phyloP scores from a whole-genome alignment of 2,797 vertebrate genomes.

The Phalanger gymnotis region DNA sequence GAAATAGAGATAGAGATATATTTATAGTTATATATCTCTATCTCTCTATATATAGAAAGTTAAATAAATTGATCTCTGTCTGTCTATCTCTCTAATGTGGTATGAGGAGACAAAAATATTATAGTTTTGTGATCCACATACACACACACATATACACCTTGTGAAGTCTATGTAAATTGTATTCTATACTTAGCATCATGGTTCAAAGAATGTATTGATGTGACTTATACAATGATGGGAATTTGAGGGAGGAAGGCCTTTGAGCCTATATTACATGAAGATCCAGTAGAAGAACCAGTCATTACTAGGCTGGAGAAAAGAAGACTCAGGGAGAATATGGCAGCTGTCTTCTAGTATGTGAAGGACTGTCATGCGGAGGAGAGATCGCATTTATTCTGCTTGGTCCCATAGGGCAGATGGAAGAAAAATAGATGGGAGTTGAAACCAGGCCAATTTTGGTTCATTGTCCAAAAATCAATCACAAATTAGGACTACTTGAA shows the following conservation, averaged over 20 bases:
- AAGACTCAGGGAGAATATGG: background rate
- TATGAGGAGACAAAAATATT: background rate
- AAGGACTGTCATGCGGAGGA: background rate
- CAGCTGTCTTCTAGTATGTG: background rate
- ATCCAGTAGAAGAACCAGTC: background rate
- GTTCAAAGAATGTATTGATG: background rate
- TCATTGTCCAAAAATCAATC: background rate
- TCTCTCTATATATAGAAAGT: background rate
- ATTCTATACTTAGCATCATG: background rate
- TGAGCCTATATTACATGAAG: background rate
- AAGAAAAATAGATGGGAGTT: background rate
- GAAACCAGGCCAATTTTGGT: background rate
- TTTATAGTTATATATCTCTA: background rate
- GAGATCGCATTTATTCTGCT: background rate
- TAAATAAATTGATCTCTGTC: background rate
- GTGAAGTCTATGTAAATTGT: background rate
- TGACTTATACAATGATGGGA: background rate
- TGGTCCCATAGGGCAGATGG: background rate
- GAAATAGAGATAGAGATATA: background rate
- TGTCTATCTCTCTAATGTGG: background rate
- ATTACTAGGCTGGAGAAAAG: background rate
- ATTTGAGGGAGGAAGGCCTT: background rate
- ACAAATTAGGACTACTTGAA: background rate
- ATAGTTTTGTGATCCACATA: background rate
- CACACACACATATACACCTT: background rate